Conservation (phyloP, 2,113 vertebrate species). For the Lates calcarifer region DNA sequence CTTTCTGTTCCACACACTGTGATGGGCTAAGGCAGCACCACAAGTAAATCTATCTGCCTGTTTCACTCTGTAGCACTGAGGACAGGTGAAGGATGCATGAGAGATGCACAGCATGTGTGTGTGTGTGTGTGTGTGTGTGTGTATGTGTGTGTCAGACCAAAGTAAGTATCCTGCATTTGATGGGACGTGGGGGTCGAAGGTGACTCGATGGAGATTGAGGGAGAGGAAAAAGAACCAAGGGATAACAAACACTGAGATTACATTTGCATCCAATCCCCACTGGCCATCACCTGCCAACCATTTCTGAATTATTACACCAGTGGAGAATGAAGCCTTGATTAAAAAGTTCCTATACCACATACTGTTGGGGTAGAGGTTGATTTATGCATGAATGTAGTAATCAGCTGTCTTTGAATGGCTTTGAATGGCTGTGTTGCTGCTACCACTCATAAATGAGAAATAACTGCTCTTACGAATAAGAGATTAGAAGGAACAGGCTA, state of each 20-base stretch:
- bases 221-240: not conserved
- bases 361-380: conserved; percentile 1
- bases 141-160: not conserved
- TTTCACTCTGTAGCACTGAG: not conserved
- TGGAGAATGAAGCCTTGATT: not conserved
- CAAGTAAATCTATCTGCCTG: not conserved
- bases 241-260: conserved; percentile 17
- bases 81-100: conserved; percentile 13
- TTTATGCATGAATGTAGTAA: not conserved
- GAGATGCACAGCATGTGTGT: not conserved
- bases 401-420: fast-evolving
- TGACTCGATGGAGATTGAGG: conserved; percentile 21
- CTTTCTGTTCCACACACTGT: not conserved
- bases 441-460: not conserved
- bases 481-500: not conserved
- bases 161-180: conserved; percentile 1
- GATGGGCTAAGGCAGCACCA: not conserved
- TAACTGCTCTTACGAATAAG: not conserved
- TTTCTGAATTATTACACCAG: conserved; percentile 22
- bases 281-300: conserved; percentile 4
- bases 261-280: conserved; percentile 13
- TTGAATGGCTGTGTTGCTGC: fast-evolving
- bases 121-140: not conserved
- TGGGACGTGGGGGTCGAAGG: conserved; percentile 16
- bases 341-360: not conserved